Evolutionary conservation across 2,797 vertebrate species (phyloP), one percentile per base, ranked within the genome.

Genomic region (Pogonophryne albipinna): DNA sequence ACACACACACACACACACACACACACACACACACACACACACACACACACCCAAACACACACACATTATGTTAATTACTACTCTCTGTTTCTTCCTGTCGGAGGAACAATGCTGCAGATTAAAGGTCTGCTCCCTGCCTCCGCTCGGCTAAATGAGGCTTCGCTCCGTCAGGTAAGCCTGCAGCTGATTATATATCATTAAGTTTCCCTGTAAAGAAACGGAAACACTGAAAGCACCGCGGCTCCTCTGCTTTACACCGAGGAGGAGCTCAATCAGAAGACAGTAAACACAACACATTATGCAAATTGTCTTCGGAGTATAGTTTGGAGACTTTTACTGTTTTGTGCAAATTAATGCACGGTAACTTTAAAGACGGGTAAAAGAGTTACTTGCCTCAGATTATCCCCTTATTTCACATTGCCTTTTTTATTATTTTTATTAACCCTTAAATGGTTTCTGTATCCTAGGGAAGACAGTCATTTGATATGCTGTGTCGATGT

Each of bases 131-230:
- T 83, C 81, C 23, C 76, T 72, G 71, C 71, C 79, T 71, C 38
- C 9, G 62, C 74, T 83, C 76, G 72, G 69, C 74, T 77, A 84
- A 76, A 82, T 78, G 83, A 88, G 74, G 64, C 76, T 46, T 59
- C 5, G 73, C 82, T 85, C 78, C 74, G 84, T 71, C 80, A 76
- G 77, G 65, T 86, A 91, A 87, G 86, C 85, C 86, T 51, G 57
- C 66, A 62, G 79, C 74, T 90, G 75, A 86, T 88, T 87, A 79
- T 74, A 77, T 82, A 76, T 87, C 85, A 89, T 88, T 86, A 87
- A 51, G 76, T 86, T 83, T 68, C 76, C 62, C 66, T 65, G 82
- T 75, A 67, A 68, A 72, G 71, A 51, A 50, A 73, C 65, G 23
- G 66, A 70, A 47, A 66, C 69, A 55, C 2, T 17, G 66, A 65